Percentiles rank a stretch among this genome's conserved stretches.
Conservation (phyloP, 1,140 invertebrate genomes). For the Thaumetopoea pityocampa region DNA sequence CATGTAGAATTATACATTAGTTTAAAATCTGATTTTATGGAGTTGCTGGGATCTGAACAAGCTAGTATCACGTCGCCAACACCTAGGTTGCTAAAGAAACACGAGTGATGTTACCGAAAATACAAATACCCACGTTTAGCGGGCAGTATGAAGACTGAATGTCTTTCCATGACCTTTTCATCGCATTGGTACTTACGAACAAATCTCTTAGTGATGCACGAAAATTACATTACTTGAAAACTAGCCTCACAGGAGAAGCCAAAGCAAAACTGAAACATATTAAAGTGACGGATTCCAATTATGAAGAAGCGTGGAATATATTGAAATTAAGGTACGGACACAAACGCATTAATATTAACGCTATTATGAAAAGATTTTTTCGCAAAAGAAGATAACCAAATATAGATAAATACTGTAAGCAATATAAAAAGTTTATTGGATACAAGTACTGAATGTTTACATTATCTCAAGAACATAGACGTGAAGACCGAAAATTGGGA, state of each 20-base stretch:
- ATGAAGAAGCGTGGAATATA: conserved; percentile 23
- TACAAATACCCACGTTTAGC: conserved; percentile 23
- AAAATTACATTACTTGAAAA: conserved; percentile 30
- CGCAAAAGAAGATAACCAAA: conserved; percentile 16
- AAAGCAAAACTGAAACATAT: conserved; percentile 19
- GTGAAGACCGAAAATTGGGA: conserved; percentile 18
- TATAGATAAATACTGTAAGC: conserved; percentile 7
- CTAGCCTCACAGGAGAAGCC: conserved; percentile 26
- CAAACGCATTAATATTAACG: conserved; percentile 20
- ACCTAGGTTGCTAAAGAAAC: conserved; percentile 1
- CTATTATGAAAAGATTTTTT: conserved; percentile 22
- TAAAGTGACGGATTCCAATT: conserved; percentile 25
- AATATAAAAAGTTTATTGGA: conserved; percentile 19
- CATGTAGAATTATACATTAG: conserved; percentile 15
- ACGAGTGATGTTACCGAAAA: conserved; percentile 17
- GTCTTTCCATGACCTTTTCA: conserved; percentile 27
- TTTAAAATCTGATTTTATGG: conserved; percentile 3
- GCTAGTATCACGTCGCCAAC: conserved; percentile 3
- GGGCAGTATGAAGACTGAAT: conserved; percentile 29
- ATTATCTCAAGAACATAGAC: conserved; percentile 18
- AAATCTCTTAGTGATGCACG: conserved; percentile 14
- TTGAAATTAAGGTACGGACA: conserved; percentile 23
- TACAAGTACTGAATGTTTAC: conserved; percentile 21
- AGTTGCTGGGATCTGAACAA: background rate
- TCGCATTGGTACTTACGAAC: conserved; percentile 23